Base-by-base conservation (phyloP, 2,888 invertebrate species). In the Chrysomela aeneicollis region DNA sequence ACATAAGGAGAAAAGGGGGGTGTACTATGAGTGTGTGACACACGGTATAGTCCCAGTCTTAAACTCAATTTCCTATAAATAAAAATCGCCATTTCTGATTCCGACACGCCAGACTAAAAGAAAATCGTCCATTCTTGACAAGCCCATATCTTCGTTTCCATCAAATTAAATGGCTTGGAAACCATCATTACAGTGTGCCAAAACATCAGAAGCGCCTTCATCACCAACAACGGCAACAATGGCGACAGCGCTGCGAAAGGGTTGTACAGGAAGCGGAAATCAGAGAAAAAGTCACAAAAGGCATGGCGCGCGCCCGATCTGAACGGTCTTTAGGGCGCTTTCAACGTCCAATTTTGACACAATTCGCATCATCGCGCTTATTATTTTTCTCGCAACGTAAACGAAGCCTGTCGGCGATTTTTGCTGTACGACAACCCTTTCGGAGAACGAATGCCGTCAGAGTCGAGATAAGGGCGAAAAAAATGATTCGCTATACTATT, bases 211-310 rank as follows among this genome's bases (percentile, higher is more conserved):
- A 55, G 42, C 71, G 77, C 78, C 78, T 76, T 79, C 78, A 79
- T 78, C 78, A 72, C 68, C 67, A 72, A 78, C 77, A 78, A 78
- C 77, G 76, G 68, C 65, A 72, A 78, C 78, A 78, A 78, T 77
- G 74, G 73, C 15, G 75, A 76, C 74, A 76, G 73, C 77, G 74
- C 73, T 76, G 70, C 72, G 76, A 79, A 80, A 79, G 80, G 80
- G 80, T 80, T 80, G 76, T 76, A 78, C 78, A 77, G 77, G 76
- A 78, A 76, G 76, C 78, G 79, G 78, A 80, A 79, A 78, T 79
- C 78, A 79, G 76, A 76, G 78, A 79, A 79, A 77, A 79, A 78
- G 71, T 76, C 75, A 77, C 75, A 76, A 75, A 75, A 74, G 71
- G 65, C 68, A 71, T 73, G 74, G 75, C 74, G 75, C 61, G 59